Evolutionary conservation across 2,113 vertebrate genomes (phyloP).

Genomic region (Oncorhynchus nerka): DNA sequence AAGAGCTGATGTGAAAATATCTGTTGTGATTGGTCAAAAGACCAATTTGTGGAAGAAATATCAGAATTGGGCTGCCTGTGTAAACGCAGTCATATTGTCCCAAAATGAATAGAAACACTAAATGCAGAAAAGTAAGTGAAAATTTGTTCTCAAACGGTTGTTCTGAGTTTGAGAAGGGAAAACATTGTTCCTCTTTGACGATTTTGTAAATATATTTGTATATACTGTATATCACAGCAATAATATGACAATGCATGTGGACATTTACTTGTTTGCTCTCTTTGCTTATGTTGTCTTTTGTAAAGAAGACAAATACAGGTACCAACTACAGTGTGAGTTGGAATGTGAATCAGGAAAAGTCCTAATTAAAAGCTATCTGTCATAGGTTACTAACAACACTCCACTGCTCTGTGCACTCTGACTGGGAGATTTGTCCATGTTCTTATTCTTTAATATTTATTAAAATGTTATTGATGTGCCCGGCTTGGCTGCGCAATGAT

Average conservation of each 20-base stretch:
- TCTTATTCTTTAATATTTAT: constrained; percentile 56
- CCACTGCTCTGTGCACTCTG: constrained; percentile 71
- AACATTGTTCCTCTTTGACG: constrained; percentile 79
- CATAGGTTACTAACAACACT: constrained; percentile 66
- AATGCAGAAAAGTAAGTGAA: constrained; percentile 13
- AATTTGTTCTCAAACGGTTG: constrained; percentile 14
- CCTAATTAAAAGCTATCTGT: constrained; percentile 72
- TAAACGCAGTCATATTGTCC: neutral
- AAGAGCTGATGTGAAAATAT: no score
- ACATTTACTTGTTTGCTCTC: constrained; percentile 68
- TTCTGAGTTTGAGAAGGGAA: constrained; percentile 37
- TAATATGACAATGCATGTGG: constrained; percentile 82
- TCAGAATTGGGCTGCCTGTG: no score
- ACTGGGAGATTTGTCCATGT: constrained; percentile 52
- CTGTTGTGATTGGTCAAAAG: no score
- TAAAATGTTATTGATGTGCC: constrained; percentile 70
- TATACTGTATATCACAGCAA: constrained; percentile 72
- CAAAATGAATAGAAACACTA: constrained; percentile 8
- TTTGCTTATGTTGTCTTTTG: constrained; percentile 66
- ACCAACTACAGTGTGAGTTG: constrained; percentile 74
- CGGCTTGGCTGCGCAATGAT: constrained; percentile 76
- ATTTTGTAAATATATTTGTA: constrained; percentile 79
- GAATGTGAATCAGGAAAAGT: constrained; percentile 78
- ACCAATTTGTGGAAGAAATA: no score
- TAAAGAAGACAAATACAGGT: constrained; percentile 69